phyloP scores from a whole-genome alignment of 1,140 invertebrate genomes.

The Oryctes rhinoceros region DNA sequence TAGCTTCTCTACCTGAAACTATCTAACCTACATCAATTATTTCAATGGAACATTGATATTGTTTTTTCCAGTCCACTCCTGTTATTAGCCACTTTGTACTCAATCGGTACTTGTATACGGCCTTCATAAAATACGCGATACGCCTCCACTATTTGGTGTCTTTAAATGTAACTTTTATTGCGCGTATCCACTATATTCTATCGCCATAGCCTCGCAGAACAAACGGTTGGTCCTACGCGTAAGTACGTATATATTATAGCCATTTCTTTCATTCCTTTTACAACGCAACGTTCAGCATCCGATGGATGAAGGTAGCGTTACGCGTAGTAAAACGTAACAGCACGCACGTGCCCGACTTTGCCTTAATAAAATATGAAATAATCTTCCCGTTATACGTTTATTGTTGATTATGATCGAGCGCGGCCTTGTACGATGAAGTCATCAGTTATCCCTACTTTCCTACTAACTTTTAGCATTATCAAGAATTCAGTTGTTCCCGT shows the following conservation, averaged over 20 bases:
- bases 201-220: neutral
- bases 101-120: neutral
- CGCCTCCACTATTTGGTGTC: neutral
- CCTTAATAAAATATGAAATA: slow-evolving; percentile 30
- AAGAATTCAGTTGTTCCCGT: too few species aligned
- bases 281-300: neutral
- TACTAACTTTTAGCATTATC: too few species aligned
- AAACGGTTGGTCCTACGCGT: neutral
- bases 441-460: too few species aligned
- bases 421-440: too few species aligned
- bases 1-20: too few species aligned
- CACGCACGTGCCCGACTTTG: slow-evolving; percentile 9
- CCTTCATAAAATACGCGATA: neutral
- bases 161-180: slow-evolving; percentile 12
- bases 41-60: too few species aligned
- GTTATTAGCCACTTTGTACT: too few species aligned
- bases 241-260: neutral
- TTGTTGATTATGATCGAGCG: slow-evolving; percentile 26
- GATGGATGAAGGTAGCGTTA: neutral
- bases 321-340: slow-evolving; percentile 19
- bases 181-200: neutral
- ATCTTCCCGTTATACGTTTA: slow-evolving; percentile 33
- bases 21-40: too few species aligned
- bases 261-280: slow-evolving; percentile 6
- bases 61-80: too few species aligned